These are phyloP conservation scores for Dolichopus griseipennis DNA, from an alignment of 2,888 invertebrate genomes.

Conservation along the genomic window DNA sequence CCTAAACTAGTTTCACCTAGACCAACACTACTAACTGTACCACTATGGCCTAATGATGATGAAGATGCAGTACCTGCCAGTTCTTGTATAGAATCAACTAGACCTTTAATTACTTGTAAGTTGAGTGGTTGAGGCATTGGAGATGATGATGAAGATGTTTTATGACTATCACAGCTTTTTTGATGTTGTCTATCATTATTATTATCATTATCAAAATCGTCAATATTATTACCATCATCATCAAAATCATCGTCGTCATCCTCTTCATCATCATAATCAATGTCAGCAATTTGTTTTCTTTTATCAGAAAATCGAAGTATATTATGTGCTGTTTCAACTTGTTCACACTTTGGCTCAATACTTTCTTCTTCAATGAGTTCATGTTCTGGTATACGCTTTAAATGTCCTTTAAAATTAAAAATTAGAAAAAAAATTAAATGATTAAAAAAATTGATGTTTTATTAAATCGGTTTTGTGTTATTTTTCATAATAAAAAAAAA, in stretches of 20 bases:
- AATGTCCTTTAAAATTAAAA: conserved; percentile 31
- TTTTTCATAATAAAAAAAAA: too few relatives aligned
- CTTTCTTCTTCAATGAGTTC: conserved; percentile 18
- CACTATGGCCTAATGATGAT: not conserved
- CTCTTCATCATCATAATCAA: conserved; percentile 25
- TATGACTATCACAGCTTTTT: conserved; percentile 8
- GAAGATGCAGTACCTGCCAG: conserved; percentile 11
- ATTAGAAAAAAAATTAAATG: conserved; percentile 19
- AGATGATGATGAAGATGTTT: conserved; percentile 14
- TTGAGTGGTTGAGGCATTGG: conserved; percentile 9
- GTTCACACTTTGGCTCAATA: conserved; percentile 20
- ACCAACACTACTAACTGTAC: not conserved
- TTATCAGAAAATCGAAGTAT: conserved; percentile 10
- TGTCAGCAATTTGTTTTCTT: conserved; percentile 19
- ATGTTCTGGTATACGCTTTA: conserved; percentile 31
- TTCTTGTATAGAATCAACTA: conserved; percentile 8
- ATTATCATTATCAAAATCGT: conserved; percentile 22
- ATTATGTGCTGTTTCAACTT: conserved; percentile 16
- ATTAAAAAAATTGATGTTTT: conserved; percentile 9
- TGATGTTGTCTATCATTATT: conserved; percentile 23
- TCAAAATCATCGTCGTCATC: conserved; percentile 16
- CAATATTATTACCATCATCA: conserved; percentile 25
- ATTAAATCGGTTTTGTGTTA: not conserved
- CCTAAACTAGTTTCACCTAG: not conserved
- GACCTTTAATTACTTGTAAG: conserved; percentile 9